Evolutionary conservation across 2,888 invertebrate genomes (phyloP), one percentile per base, ranked within the genome.

Genomic region (Rapana venosa): DNA sequence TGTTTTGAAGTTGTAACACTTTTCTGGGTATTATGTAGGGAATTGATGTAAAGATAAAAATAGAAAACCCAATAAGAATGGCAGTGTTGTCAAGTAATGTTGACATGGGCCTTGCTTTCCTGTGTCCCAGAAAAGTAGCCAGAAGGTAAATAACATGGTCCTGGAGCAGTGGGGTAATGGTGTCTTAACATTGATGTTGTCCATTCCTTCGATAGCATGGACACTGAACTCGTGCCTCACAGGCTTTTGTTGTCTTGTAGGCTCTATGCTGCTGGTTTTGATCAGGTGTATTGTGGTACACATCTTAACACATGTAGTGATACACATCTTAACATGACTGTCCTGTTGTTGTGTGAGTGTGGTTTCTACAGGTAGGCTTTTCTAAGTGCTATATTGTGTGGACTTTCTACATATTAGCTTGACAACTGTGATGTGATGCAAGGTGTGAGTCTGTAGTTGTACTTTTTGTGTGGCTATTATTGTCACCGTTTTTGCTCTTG

Each of bases 131-230:
- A 89, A 89, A 47, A 84, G 84, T 89, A 89, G 85, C 89, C 89
- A 89, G 89, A 89, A 89, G 89, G 89, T 89, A 89, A 89, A 74
- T 47, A 58, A 20, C 74, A 17, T 35, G 20, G 47, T 74, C 61
- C 26, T 4, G 74, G 66, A 83, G 11, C 30, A 61, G 70, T 26
- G 56, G 85, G 89, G 89, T 89, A 89, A 89, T 85, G 20, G 56
- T 85, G 89, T 89, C 70, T 26, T 89, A 84, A 89, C 89, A 47
- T 89, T 66, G 85, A 85, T 89, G 89, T 89, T 89, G 89, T 89
- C 61, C 47, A 30, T 70, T 32, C 87, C 26, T 13, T 83, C 85
- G 47, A 36, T 85, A 89, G 89, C 89, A 89, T 89, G 89, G 85
- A 85, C 47, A 70, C 30, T 84, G 36, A 47, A 58, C 58, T 86